These are phyloP conservation scores for Liparis tanakae DNA, from an alignment of 2,797 vertebrate genomes.

Conservation along the genomic window DNA sequence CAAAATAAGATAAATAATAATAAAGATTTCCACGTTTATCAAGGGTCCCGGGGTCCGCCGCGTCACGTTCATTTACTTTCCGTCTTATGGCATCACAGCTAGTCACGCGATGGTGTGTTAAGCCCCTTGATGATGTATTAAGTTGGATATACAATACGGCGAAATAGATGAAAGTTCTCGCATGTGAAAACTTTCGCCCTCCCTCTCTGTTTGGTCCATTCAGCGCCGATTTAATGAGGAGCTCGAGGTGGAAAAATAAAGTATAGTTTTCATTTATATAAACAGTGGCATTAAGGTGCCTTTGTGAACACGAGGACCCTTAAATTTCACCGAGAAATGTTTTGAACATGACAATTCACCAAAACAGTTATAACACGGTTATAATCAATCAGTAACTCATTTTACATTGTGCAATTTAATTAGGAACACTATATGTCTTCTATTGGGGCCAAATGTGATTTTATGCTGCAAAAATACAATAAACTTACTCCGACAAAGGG, in stretches of 20 bases:
- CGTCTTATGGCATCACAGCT: slow-evolving; percentile 78
- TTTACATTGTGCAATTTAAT: slow-evolving; percentile 31
- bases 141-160: slow-evolving; percentile 73
- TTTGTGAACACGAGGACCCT: slow-evolving; percentile 1
- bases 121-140: slow-evolving; percentile 79
- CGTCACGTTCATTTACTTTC: slow-evolving; percentile 71
- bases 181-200: slow-evolving; percentile 66
- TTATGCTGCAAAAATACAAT: slow-evolving; percentile 39
- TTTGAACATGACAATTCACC: slow-evolving; percentile 21
- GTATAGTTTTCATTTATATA: slow-evolving; percentile 20
- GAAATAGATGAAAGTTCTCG: slow-evolving; percentile 69
- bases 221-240: slow-evolving; percentile 54
- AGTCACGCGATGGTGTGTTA: slow-evolving; percentile 79
- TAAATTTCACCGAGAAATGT: neutral
- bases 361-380: slow-evolving; percentile 5
- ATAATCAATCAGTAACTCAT: slow-evolving; percentile 28
- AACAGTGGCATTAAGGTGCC: slow-evolving; percentile 47
- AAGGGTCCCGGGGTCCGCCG: slow-evolving; percentile 60
- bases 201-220: slow-evolving; percentile 56
- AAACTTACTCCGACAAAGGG: slow-evolving; percentile 29
- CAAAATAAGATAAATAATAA: slow-evolving; percentile 87
- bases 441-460: slow-evolving; percentile 38
- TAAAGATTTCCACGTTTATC: slow-evolving; percentile 79
- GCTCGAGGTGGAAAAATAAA: slow-evolving; percentile 31
- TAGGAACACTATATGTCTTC: slow-evolving; percentile 32